phyloP scores from a whole-genome alignment of 2,888 invertebrate genomes.

The Anagyrus pseudococci region DNA sequence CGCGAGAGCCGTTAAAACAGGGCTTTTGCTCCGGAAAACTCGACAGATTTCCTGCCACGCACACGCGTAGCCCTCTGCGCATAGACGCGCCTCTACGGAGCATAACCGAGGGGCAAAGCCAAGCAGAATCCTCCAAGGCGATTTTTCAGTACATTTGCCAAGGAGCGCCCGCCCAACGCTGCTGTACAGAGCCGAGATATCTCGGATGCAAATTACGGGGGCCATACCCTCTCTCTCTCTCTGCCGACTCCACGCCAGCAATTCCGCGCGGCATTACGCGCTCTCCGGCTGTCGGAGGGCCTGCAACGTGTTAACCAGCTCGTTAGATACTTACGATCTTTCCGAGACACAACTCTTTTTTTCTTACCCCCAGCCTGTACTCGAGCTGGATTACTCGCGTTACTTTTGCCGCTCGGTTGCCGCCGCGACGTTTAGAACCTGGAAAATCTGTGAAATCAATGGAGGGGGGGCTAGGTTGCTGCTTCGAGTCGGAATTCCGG shows the following conservation, averaged over 20 bases:
- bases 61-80: neutral
- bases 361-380: neutral
- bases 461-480: too few relatives aligned
- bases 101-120: too few relatives aligned
- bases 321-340: constrained; percentile 34
- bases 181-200: constrained; percentile 1
- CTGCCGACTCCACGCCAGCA: constrained; percentile 33
- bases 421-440: too few relatives aligned
- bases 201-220: constrained; percentile 45
- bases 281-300: neutral
- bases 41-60: neutral
- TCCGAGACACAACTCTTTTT: neutral
- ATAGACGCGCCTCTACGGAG: too few relatives aligned
- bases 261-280: constrained; percentile 41
- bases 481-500: too few relatives aligned
- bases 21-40: neutral
- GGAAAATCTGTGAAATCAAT: too few relatives aligned
- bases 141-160: constrained; percentile 54
- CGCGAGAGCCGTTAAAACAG: too few relatives aligned
- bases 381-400: too few relatives aligned
- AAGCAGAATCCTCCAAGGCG: too few relatives aligned
- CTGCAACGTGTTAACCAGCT: constrained; percentile 35
- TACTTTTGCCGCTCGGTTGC: too few relatives aligned
- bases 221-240: too few relatives aligned
- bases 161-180: constrained; percentile 39